Conservation (phyloP, 2,888 invertebrate species). For the Slavum lentiscoides region DNA sequence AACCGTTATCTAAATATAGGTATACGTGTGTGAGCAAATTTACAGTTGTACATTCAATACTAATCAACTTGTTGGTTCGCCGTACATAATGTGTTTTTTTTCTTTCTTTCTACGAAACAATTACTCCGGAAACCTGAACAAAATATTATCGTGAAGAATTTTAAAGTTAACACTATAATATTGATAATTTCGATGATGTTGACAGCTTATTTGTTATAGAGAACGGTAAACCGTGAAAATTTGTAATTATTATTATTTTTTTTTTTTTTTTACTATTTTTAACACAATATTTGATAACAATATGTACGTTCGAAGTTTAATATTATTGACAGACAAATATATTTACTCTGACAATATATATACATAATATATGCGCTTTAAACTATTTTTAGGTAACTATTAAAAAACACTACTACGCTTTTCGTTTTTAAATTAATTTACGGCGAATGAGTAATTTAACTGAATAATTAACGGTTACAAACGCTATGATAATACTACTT, state of each 20-base stretch:
- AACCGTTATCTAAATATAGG: conserved; percentile 46
- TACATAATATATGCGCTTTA: too few species aligned
- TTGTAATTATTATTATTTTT: background rate
- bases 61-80: conserved; percentile 14
- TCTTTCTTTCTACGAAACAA: background rate
- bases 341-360: too few species aligned
- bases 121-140: conserved; percentile 4
- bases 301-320: background rate
- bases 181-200: background rate
- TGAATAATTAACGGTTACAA: too few species aligned
- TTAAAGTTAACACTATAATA: conserved; percentile 17
- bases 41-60: background rate
- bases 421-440: background rate
- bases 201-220: background rate
- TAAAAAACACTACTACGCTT: too few species aligned
- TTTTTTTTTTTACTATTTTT: background rate
- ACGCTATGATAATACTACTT: too few species aligned
- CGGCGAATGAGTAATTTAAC: background rate
- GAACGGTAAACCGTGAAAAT: conserved; percentile 22
- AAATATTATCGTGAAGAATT: conserved; percentile 25
- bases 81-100: conserved; percentile 2
- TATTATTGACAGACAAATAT: background rate
- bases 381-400: too few species aligned
- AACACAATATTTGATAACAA: background rate
- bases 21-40: conserved; percentile 13